phyloP scores from a whole-genome alignment of 2,113 vertebrate genomes.

The Brienomyrus brachyistius region DNA sequence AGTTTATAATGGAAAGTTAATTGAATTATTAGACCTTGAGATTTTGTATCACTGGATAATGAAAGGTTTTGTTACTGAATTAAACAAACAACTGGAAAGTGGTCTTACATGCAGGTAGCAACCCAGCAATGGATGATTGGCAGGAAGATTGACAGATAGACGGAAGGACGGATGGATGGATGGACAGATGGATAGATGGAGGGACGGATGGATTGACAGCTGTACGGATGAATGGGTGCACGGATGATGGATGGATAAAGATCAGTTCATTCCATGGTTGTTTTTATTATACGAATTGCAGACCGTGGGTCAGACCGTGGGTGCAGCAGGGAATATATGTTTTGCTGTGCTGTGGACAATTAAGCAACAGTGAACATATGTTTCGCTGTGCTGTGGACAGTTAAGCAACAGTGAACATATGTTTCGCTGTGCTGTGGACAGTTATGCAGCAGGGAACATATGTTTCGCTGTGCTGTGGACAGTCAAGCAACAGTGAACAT shows the following conservation, averaged over 20 bases:
- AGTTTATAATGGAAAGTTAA: background rate
- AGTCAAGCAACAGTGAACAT: too few relatives aligned
- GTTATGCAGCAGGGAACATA: too few relatives aligned
- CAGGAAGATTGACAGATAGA: background rate
- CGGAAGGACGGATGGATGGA: background rate
- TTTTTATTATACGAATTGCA: background rate
- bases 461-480: too few relatives aligned
- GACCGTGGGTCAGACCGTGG: background rate
- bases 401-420: too few relatives aligned
- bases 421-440: too few relatives aligned
- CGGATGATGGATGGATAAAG: background rate
- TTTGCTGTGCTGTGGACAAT: background rate
- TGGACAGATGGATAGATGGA: too few relatives aligned
- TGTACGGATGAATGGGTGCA: too few relatives aligned
- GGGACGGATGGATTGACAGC: background rate
- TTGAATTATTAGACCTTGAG: background rate
- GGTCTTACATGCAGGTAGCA: background rate
- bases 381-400: too few relatives aligned
- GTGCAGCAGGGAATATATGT: too few relatives aligned
- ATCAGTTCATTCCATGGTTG: background rate
- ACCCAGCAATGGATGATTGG: background rate
- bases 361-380: too few relatives aligned
- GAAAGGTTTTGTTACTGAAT: background rate
- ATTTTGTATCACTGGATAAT: background rate
- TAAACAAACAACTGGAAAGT: background rate